Evolutionary conservation across 2,888 invertebrate species (phyloP), one percentile per base, ranked within the genome.

Genomic region (Siphlonurus alternatus): DNA sequence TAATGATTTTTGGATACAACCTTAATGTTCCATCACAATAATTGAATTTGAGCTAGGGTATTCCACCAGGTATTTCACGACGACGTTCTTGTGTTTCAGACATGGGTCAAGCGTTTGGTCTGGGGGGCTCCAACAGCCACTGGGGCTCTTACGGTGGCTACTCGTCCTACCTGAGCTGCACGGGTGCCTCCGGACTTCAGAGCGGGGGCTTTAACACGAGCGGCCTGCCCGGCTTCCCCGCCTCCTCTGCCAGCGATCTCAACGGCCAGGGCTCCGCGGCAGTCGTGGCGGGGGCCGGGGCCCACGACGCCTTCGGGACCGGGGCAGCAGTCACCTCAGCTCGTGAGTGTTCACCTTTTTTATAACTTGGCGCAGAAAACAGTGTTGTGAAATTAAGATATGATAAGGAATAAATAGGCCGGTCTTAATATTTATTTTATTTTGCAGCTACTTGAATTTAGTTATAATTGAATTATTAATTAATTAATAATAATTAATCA

Each of bases 141-240:
- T 92, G 92, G 92, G 90, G 92, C 68, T 91, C 91, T 74, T 86
- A 91, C 56, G 84, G 89, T 65, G 90, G 89, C 18, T 93, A 92
- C 76, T 89, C 91, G 0, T 89, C 91, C 18, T 93, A 92, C 74
- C 80, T 92, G 71, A 84, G 72, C 83, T 71, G 81, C 83, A 69
- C 73, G 84, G 67, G 87, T 87, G 69, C 68, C 67, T 69, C 69
- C 23, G 65, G 53, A 2, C 25, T 89, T 87, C 22, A 90, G 87
- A 73, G 87, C 86, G 59, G 88, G 74, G 73, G 67, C 75, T 74
- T 88, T 75, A 87, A 87, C 74, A 84, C 87, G 63, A 87, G 88
- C 0, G 56, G 72, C 72, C 83, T 87, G 0, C 75, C 88, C 63
- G 87, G 87, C 51, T 88, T 88, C 71, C 81, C 85, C 7, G 85